These are phyloP conservation scores for Podocnemis expansa DNA, from an alignment of 2,113 vertebrate species.

Conservation along the genomic window DNA sequence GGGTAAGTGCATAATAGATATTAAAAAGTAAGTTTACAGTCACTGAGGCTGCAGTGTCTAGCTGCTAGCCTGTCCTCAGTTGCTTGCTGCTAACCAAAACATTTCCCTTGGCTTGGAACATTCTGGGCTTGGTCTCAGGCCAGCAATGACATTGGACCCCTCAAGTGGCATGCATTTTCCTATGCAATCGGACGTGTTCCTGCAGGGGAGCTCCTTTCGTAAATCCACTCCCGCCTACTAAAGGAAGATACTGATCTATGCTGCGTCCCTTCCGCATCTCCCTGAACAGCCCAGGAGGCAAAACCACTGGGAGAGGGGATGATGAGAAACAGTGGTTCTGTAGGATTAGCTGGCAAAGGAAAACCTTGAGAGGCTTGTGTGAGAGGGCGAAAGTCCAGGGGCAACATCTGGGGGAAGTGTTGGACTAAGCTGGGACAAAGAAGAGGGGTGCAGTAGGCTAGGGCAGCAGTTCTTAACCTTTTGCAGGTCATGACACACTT, in stretches of 20 bases:
- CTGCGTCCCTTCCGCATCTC: background rate
- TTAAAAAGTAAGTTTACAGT: background rate
- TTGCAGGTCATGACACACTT: too few relatives aligned
- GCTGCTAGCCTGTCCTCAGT: background rate
- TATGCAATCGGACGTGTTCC: background rate
- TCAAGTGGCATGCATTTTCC: background rate
- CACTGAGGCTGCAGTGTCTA: too few relatives aligned
- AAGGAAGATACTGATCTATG: background rate
- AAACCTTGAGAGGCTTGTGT: background rate
- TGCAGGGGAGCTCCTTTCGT: background rate
- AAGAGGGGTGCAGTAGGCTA: background rate
- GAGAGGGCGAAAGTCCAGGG: background rate
- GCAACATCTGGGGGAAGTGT: background rate
- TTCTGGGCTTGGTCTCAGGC: background rate
- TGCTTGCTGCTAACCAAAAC: too few relatives aligned
- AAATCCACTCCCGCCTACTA: too few relatives aligned
- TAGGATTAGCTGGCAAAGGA: background rate
- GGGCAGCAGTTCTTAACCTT: too few relatives aligned
- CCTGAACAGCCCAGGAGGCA: background rate
- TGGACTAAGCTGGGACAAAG: background rate
- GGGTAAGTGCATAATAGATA: constrained; percentile 76
- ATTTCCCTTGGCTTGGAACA: background rate
- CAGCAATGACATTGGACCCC: background rate
- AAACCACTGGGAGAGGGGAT: background rate
- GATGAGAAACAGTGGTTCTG: background rate